Conservation (phyloP, 2,113 vertebrate species). For the Lycaon pictus region DNA sequence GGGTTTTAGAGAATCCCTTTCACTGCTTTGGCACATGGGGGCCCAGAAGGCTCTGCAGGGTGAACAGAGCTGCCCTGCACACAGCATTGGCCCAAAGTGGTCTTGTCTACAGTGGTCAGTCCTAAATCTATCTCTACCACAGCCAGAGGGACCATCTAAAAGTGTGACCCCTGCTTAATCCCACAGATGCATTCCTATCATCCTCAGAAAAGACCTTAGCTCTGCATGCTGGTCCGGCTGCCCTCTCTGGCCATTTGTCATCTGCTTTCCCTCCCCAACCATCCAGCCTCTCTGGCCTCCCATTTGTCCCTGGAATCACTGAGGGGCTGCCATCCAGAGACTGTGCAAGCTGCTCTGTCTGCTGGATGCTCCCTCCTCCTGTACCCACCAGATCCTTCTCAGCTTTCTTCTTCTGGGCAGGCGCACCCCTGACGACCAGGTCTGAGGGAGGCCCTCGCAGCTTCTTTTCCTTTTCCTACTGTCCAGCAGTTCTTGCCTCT, state of each 20-base stretch:
- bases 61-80: background rate
- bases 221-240: background rate
- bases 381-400: background rate
- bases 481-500: background rate
- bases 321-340: background rate
- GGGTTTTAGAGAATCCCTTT: background rate
- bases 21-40: background rate
- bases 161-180: background rate
- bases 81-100: rapidly evolving
- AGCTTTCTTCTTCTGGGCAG: background rate
- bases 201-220: background rate
- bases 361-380: background rate
- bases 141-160: background rate
- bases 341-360: background rate
- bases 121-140: background rate
- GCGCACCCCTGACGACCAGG: background rate
- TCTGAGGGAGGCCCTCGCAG: background rate
- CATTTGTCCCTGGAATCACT: background rate
- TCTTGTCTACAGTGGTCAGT: background rate
- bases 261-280: background rate
- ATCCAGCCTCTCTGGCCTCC: background rate
- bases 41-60: no score
- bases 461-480: background rate
- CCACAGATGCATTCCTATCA: background rate
- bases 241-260: background rate